phyloP scores from a whole-genome alignment of 2,888 invertebrate genomes.

The Anaspis maculata region DNA sequence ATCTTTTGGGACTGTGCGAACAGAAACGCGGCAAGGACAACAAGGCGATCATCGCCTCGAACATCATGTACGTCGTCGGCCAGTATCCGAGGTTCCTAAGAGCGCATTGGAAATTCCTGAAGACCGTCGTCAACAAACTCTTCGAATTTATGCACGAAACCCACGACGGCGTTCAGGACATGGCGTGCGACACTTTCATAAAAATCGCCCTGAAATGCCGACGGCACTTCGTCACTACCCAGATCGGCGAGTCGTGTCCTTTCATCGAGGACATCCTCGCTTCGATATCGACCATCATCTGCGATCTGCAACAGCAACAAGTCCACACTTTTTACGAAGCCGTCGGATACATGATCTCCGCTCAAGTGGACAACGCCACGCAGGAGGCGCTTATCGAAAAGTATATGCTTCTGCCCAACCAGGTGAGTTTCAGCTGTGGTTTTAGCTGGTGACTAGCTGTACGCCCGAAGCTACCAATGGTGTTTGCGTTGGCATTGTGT shows the following conservation, averaged over 20 bases:
- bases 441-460: too few species aligned
- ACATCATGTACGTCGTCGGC: slow-evolving; percentile 99
- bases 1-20: slow-evolving; percentile 92
- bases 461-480: too few species aligned
- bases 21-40: slow-evolving; percentile 99
- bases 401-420: slow-evolving; percentile 96
- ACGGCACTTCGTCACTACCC: slow-evolving; percentile 93
- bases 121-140: slow-evolving; percentile 98
- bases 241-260: slow-evolving; percentile 92
- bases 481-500: too few species aligned
- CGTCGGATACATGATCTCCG: slow-evolving; percentile 97
- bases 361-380: slow-evolving; percentile 81
- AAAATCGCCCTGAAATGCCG: slow-evolving; percentile 98
- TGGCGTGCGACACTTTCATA: slow-evolving; percentile 99
- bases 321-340: slow-evolving; percentile 99
- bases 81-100: slow-evolving; percentile 97
- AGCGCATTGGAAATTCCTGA: slow-evolving; percentile 99
- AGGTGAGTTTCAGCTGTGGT: too few species aligned
- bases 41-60: slow-evolving; percentile 99
- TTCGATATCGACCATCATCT: slow-evolving; percentile 94
- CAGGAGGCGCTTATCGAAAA: slow-evolving; percentile 95
- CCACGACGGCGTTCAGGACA: slow-evolving; percentile 99
- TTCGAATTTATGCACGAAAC: slow-evolving; percentile 99
- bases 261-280: slow-evolving; percentile 98
- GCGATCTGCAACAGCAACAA: slow-evolving; percentile 97